Base-by-base conservation (phyloP, 2,797 vertebrate species). In the Prunella strophiata region DNA sequence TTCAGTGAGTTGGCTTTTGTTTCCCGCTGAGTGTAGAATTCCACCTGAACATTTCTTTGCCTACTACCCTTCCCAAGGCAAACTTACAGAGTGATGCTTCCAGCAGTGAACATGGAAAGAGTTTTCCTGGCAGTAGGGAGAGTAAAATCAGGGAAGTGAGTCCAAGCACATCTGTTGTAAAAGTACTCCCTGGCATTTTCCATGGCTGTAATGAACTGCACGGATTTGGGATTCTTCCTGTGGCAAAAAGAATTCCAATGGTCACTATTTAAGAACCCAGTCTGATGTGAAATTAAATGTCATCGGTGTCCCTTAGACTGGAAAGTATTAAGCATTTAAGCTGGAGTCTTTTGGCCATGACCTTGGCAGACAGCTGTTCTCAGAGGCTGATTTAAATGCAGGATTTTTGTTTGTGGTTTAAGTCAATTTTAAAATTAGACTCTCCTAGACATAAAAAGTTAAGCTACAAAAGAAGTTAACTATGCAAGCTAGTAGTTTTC, bases 241-340 rank as follows among this genome's bases (percentile, higher is more conserved):
- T 45, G 45, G 70, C 59, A 72, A 55, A 82, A 81, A 75, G 40
- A 62, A 89, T 85, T 66, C 36, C 36, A 62, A 21, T 1, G 11
- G 51, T 68, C 58, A 30, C 72, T 74, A 79, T 87, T 87, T 91
- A 89, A 80, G 72, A 92, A 78, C 22, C 7, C 54, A 62, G 25
- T 54, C 42, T 96, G 58, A 89, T 86, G 62, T 81, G 88, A 94
- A 94, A 93, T 82, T 88, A 94, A 74, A 93, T 75, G 79, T 91
- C 59, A 58, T 74, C 0, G 0, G 26, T 78, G 62, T 85, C 47
- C 58, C 62, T 93, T 84, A 76, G 58, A 68, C 75, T 88, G 88
- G 82, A 85, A 93, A 89, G 52, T 43, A 66, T 62, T 88, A 59
- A 67, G 38, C 42, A 43, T 91, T 88, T 89, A 91, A 85, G 58